Base-by-base conservation (phyloP, 2,113 vertebrate species). In the Alethe diademata region DNA sequence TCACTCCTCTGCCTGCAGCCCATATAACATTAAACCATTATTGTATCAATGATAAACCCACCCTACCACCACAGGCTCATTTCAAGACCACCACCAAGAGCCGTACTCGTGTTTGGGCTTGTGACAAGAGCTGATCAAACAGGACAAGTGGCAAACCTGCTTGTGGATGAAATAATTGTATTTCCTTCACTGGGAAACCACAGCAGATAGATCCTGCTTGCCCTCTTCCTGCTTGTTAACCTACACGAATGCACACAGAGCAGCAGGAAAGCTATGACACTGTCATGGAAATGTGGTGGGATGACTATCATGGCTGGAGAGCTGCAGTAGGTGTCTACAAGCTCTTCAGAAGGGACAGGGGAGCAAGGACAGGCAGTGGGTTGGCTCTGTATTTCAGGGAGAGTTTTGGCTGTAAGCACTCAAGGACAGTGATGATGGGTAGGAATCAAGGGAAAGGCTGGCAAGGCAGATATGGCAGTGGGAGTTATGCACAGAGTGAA, bases 271-370 rank as follows among this genome's bases (percentile, higher is more conserved):
- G 51, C 12, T 24, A 1, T 28, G 33, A 28, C 19, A 23, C 5
- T 19, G 8, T 29, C 26, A 24, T 36, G 53, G 51, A 53, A 66
- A n/a, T 0, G 0, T 38, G 31, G 10, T 58, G 23, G 18, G 19
- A n/a, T 58, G 36, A 11, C 14, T 57, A 12, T 8, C 28, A 11
- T 29, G 29, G 28, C 29, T 73, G 51, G 43, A 28, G 33, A 48
- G 66, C 5, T 58, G 58, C 67, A 26, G 5, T 17, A 29, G 36
- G 16, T 36, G 51, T 22, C 43, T 24, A 66, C 36, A n/a, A 51
- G 15, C 15, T n/a, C 69, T 38, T 58, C 53, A 53, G 43, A 73
- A 73, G 4, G 42, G 2, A 19, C 16, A 40, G n/a, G 8, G 18
- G 13, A 48, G 29, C 19, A 88, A 71, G 57, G 13, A 54, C 18